Evolutionary conservation across 2,797 vertebrate species (phyloP), one percentile per base, ranked within the genome.

Genomic region (Darevskia mixta): DNA sequence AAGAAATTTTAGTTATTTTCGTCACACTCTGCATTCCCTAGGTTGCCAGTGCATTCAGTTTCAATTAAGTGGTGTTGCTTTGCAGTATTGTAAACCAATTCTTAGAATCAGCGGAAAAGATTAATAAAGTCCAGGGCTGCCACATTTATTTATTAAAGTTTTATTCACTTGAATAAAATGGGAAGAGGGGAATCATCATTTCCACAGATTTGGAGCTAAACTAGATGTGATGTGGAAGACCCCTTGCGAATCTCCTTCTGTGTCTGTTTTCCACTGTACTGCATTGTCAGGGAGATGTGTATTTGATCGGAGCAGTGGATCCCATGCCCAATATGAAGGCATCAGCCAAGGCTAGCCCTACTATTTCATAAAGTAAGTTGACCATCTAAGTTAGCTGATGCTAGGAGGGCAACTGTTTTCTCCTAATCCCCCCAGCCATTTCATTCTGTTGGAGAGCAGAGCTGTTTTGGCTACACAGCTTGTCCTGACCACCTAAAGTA

Each of bases 1-100:
- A 82, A 89, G 90, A 95, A 88, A 86, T 90, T 90, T 79, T 87
- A 85, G 23, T 87, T 67, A 55, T 88, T 93, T 91, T 80, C 69
- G 86, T 91, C 61, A 86, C 67, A 61, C 41, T 87, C 84, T 5
- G 3, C 89, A 88, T 85, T 92, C 77, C 23, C 79, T 7, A 43
- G 17, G 86, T 90, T 94, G 82, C 71, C 72, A 92, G 69, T 85
- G 77, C 45, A 85, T 93, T 88, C 86, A 88, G 35, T 90, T 93
- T 92, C 88, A 95, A 90, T 87, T 91, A 90, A 91, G 29, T 80
- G 38, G 73, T 91, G 79, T 91, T 86, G 32, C 87, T 55, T 66
- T 85, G 35, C 38, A 77, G 41, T 79, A 86, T 79, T 71, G 82
- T 87, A 91, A 92, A 84, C 25, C 80, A 80, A 29, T 89, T 93